Evolutionary conservation across 2,113 vertebrate genomes (phyloP), one percentile per base, ranked within the genome.

Genomic region (Stercorarius parasiticus): DNA sequence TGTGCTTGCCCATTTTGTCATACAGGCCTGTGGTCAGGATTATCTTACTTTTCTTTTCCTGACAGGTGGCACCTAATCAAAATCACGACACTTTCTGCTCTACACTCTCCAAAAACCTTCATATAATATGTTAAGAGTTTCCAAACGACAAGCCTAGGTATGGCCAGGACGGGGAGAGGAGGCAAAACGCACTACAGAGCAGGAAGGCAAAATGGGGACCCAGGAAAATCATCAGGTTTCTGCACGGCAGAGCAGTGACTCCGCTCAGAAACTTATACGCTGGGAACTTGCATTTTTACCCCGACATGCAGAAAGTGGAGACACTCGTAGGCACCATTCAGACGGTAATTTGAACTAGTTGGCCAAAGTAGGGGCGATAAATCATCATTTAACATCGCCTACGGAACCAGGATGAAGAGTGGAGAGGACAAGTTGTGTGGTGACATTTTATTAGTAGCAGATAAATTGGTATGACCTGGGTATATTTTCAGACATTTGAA

Each of bases 221-320:
- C 14, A 4, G 38, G 58, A 87, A 93, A 80, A 94, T 89, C 70
- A 69, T 76, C 58, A 87, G 50, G 14, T 96, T 97, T 96, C 77
- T 15, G 2, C 1, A 2, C 3, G n/a, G 62, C 49, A 7, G 16
- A 89, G 82, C 32, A 82, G 49, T 42, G 62, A 89, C 80, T 91
- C 0, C 0, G 52, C 42, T 88, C 66, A 77, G 96, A 95, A 96
- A 95, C 25, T 53, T 79, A 73, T 26, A 95, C 0, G 1, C 53
- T 95, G 86, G 62, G 89, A 96, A 95, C 38, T 21, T 70, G 62
- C 32, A 88, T 92, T 94, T 83, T 77, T 85, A 93, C 29, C 29
- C 76, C 2, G 3, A 50, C 12, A 45, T 14, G 34, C 43, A 93
- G 71, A 72, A 87, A 95, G 49, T 20, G 36, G 58, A 93, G 62